These are phyloP conservation scores for Pinna nobilis DNA, from an alignment of 1,140 invertebrate species.

Conservation along the genomic window DNA sequence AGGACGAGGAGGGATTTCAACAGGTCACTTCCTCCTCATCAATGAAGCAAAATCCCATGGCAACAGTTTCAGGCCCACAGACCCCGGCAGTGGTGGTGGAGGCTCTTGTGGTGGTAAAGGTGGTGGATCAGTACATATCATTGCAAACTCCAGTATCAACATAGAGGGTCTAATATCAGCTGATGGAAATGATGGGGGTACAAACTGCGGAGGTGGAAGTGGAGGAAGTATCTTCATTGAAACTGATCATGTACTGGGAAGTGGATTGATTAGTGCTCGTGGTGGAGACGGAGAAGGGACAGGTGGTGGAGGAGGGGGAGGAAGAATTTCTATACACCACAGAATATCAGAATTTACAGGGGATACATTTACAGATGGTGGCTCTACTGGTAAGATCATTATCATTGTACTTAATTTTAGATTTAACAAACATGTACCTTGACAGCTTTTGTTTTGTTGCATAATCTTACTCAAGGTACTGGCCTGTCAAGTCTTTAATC, in stretches of 20 bases:
- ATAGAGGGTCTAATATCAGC: conserved; percentile 28
- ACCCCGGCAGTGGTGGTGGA: conserved; percentile 20
- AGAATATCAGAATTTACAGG: conserved; percentile 5
- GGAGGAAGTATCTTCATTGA: conserved; percentile 26
- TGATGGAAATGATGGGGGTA: conserved; percentile 17
- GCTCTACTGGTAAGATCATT: neutral
- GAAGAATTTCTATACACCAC: conserved; percentile 2
- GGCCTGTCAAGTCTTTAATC: too few species aligned
- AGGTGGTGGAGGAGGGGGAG: conserved; percentile 28
- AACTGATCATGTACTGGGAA: conserved; percentile 18
- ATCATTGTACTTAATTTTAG: too few species aligned
- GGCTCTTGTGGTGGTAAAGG: conserved; percentile 22
- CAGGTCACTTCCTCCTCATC: conserved; percentile 2
- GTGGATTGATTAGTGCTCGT: conserved; percentile 22
- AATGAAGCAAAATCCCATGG: conserved; percentile 9
- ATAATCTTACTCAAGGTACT: too few species aligned
- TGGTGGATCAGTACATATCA: conserved; percentile 14
- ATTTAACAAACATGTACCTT: too few species aligned
- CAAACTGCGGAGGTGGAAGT: conserved; percentile 29
- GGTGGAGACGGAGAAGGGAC: conserved; percentile 13
- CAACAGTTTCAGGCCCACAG: neutral
- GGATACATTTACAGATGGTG: conserved; percentile 14
- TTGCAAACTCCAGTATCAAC: neutral
- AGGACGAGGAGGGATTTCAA: conserved; percentile 18
- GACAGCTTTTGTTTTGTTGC: too few species aligned